A percentile compares a stretch with the other conserved stretches of the same genome.
Evolutionary conservation across 2,113 vertebrate genomes (phyloP).

Genomic region (Indicator maculatus): DNA sequence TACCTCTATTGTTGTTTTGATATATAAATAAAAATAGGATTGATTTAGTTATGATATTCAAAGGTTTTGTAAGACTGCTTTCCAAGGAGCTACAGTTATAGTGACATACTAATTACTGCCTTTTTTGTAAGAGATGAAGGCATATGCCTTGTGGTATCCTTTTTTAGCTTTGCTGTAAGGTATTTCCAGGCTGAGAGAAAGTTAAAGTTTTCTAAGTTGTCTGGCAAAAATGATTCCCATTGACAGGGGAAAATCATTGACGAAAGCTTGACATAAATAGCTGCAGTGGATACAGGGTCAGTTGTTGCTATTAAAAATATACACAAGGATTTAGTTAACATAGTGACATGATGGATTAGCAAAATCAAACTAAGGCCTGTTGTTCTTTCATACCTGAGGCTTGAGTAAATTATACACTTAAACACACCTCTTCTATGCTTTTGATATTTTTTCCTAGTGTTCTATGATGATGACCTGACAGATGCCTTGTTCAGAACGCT

Average conservation of each 20-base stretch:
- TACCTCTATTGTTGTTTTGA: neutral
- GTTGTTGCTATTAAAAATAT: neutral
- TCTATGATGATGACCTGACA: constrained; percentile 92
- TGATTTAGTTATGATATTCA: neutral
- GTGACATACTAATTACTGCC: neutral
- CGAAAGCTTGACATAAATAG: neutral
- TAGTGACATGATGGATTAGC: neutral
- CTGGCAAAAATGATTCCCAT: neutral
- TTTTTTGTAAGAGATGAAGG: neutral
- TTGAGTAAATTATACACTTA: neutral
- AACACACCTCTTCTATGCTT: neutral
- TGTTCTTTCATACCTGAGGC: neutral
- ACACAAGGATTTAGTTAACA: neutral
- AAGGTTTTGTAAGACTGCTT: neutral
- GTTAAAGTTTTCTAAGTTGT: neutral
- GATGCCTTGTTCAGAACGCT: constrained; percentile 87
- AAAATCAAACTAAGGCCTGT: neutral
- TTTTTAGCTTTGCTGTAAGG: neutral
- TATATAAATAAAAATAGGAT: neutral
- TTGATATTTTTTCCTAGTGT: constrained; percentile 75
- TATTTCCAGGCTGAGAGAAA: neutral
- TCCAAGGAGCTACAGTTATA: neutral
- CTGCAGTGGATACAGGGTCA: neutral
- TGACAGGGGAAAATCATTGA: neutral
- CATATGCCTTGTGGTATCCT: neutral